Evolutionary conservation across 1,140 invertebrate species (phyloP).

Genomic region (Cyrtorhinus lividipennis): DNA sequence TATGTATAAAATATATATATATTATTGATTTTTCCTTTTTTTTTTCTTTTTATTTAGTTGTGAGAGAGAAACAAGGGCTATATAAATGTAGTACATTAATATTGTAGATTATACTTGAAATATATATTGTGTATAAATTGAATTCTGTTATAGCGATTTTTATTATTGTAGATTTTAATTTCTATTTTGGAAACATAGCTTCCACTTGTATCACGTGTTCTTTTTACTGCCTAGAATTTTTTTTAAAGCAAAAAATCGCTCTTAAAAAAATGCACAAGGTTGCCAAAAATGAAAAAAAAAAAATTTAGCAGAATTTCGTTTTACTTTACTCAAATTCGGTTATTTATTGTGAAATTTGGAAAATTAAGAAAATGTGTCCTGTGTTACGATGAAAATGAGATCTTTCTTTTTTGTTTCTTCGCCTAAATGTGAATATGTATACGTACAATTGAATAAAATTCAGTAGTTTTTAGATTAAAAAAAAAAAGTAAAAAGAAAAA

Average conservation of each 20-base stretch:
- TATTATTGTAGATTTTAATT: conserved; percentile 9
- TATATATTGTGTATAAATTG: conserved; percentile 1
- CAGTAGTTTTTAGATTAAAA: conserved; percentile 18
- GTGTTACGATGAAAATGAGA: conserved; percentile 8
- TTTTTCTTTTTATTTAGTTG: conserved; percentile 12
- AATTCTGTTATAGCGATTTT: conserved; percentile 6
- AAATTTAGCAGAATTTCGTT: too few relatives aligned
- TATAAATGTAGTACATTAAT: conserved; percentile 1
- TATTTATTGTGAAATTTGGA: conserved; percentile 13
- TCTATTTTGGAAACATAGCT: conserved; percentile 6
- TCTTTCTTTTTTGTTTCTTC: conserved; percentile 18
- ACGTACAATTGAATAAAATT: conserved; percentile 22
- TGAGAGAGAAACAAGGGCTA: conserved; percentile 6
- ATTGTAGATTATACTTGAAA: not conserved
- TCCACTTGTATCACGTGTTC: not conserved
- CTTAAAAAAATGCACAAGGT: too few relatives aligned
- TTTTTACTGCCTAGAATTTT: not conserved
- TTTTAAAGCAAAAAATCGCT: not conserved
- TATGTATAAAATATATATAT: too few relatives aligned
- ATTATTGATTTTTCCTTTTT: conserved; percentile 16
- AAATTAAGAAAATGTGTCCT: conserved; percentile 13
- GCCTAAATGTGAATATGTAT: conserved; percentile 21
- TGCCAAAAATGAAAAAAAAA: too few relatives aligned
- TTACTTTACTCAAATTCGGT: conserved; percentile 9
- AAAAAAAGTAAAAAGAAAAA: conserved; percentile 20